phyloP scores from a whole-genome alignment of 2,888 invertebrate genomes.

The Byasa hedistus region DNA sequence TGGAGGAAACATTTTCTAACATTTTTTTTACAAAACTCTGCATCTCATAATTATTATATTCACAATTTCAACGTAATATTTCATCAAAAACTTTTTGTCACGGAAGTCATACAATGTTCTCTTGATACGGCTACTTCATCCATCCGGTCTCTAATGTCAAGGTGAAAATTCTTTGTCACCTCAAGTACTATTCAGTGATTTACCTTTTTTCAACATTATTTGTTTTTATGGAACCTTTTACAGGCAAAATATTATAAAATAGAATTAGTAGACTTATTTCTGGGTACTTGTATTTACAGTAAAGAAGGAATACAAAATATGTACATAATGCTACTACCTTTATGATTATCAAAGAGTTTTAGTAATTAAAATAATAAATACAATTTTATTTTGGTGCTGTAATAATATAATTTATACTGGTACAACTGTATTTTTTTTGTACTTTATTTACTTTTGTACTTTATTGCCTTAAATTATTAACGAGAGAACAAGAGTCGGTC shows the following conservation, averaged over 20 bases:
- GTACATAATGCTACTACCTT: no score
- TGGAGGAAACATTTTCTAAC: no score
- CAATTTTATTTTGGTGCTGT: no score
- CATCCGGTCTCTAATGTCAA: constrained; percentile 1
- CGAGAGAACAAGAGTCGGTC: no score
- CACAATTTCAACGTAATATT: background rate
- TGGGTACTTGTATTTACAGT: no score
- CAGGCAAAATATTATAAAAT: background rate
- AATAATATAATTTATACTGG: no score
- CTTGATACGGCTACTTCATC: background rate
- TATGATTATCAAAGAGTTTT: background rate
- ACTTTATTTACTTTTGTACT: no score
- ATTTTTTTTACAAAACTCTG: background rate
- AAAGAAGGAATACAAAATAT: no score
- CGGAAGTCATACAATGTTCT: background rate
- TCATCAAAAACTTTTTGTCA: background rate
- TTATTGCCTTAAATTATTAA: no score
- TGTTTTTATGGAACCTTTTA: background rate
- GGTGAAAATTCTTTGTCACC: background rate
- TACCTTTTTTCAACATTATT: background rate
- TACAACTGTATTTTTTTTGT: no score
- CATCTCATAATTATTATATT: background rate
- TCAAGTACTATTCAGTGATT: background rate
- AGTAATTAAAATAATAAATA: no score
- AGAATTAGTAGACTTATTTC: background rate